phyloP scores from a whole-genome alignment of 2,888 invertebrate species.

The Clistopyga incitator region DNA sequence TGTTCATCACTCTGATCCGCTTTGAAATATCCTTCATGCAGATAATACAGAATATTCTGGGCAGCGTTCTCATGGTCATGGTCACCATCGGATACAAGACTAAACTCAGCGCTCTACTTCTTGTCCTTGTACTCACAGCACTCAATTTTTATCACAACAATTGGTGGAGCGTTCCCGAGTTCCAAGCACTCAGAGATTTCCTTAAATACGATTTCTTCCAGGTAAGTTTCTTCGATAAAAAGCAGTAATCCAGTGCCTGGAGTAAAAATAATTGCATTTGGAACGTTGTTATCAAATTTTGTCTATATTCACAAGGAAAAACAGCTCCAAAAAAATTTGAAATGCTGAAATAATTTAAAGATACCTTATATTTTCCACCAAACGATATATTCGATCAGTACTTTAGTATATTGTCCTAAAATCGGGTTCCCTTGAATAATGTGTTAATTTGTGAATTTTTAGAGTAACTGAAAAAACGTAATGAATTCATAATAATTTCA shows the following conservation, averaged over 20 bases:
- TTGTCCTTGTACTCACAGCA: slow-evolving; percentile 94
- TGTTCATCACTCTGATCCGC: slow-evolving; percentile 98
- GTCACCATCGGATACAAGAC: slow-evolving; percentile 99
- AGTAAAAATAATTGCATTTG: no score
- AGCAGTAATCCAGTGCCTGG: no score
- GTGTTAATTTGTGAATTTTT: slow-evolving; percentile 14
- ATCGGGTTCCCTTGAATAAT: neutral
- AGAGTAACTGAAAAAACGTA: slow-evolving; percentile 16
- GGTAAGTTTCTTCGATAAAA: slow-evolving; percentile 85
- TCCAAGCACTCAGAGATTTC: slow-evolving; percentile 98
- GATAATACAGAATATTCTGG: slow-evolving; percentile 96
- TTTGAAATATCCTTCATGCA: slow-evolving; percentile 96
- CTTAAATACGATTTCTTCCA: slow-evolving; percentile 99
- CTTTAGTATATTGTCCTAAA: no score
- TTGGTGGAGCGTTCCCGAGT: slow-evolving; percentile 98
- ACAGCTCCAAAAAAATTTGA: no score
- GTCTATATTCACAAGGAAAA: no score
- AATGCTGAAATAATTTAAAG: no score
- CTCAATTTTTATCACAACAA: slow-evolving; percentile 99
- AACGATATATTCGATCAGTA: no score
- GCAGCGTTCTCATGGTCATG: slow-evolving; percentile 96
- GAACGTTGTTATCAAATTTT: no score
- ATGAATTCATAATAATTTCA: slow-evolving; percentile 86
- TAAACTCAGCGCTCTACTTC: slow-evolving; percentile 97
- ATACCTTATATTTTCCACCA: no score